Evolutionary conservation across 2,888 invertebrate species (phyloP).

Genomic region (Phasia obesa): DNA sequence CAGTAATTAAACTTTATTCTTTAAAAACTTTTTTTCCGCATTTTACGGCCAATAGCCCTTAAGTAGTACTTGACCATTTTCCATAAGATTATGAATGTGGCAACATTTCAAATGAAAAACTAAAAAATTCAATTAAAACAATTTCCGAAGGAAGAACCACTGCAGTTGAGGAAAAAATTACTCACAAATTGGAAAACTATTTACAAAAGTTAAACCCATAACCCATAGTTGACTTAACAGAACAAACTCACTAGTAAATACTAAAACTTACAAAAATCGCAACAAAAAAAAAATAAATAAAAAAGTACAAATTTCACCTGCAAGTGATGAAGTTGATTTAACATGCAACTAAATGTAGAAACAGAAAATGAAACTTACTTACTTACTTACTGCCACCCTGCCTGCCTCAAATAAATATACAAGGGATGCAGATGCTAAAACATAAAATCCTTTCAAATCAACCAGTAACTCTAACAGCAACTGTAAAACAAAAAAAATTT

Average conservation of each 20-base stretch:
- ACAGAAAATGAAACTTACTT: background rate
- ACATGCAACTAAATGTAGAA: constrained; percentile 52
- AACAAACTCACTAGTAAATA: constrained; percentile 55
- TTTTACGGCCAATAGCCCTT: constrained; percentile 4
- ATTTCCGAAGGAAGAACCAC: constrained; percentile 21
- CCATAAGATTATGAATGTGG: constrained; percentile 24
- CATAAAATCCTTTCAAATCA: constrained; percentile 56
- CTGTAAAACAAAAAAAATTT: constrained; percentile 19
- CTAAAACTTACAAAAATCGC: constrained; percentile 10
- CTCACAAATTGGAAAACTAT: constrained; percentile 61
- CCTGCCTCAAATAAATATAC: constrained; percentile 21
- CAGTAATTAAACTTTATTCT: constrained; percentile 2
- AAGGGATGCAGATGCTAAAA: constrained; percentile 13
- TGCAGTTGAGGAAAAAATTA: constrained; percentile 10
- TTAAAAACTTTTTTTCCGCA: background rate
- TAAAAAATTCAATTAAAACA: constrained; percentile 57
- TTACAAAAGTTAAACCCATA: constrained; percentile 59
- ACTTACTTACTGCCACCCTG: no score
- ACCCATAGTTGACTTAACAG: constrained; percentile 58
- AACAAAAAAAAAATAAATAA: background rate
- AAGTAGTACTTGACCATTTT: background rate
- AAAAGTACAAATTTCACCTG: constrained; percentile 51
- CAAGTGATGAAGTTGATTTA: constrained; percentile 66
- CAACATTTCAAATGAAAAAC: constrained; percentile 8
- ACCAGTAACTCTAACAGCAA: constrained; percentile 51